Evolutionary conservation across 2,888 invertebrate species (phyloP).

Genomic region (Phasia obesa): DNA sequence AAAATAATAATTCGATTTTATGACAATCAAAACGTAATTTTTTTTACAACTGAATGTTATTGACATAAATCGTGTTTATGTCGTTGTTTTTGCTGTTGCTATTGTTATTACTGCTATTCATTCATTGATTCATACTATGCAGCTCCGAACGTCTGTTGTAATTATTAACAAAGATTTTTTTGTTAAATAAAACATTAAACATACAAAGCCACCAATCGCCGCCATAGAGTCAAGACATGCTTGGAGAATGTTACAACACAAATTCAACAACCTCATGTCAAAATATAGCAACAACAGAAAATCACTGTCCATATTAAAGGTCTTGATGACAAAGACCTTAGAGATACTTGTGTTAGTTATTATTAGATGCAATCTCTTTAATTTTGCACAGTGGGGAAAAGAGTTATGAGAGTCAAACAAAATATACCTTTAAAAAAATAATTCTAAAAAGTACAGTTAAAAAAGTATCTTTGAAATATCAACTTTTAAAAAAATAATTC

Average conservation of each 20-base stretch:
- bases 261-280: slow-evolving; percentile 1
- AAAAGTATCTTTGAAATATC: neutral
- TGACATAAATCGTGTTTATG: slow-evolving; percentile 68
- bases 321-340: slow-evolving; percentile 61
- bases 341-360: slow-evolving; percentile 25
- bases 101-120: neutral
- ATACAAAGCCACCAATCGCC: slow-evolving; percentile 4
- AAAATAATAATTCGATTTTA: slow-evolving; percentile 20
- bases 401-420: too few relatives aligned
- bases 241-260: slow-evolving; percentile 42
- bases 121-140: slow-evolving; percentile 26
- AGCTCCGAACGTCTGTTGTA: slow-evolving; percentile 7
- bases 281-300: slow-evolving; percentile 6
- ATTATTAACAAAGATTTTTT: slow-evolving; percentile 19
- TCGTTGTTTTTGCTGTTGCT: slow-evolving; percentile 17
- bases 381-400: slow-evolving; percentile 3
- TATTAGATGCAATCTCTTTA: slow-evolving; percentile 45
- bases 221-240: slow-evolving; percentile 7
- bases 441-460: neutral
- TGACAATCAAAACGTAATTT: slow-evolving; percentile 49
- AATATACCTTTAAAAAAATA: neutral
- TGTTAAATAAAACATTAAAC: slow-evolving; percentile 5
- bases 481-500: too few relatives aligned
- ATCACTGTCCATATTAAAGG: slow-evolving; percentile 58
- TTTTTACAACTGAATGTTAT: slow-evolving; percentile 59